Evolutionary conservation across 2,888 invertebrate genomes (phyloP).

Genomic region (Clusia tigrina): DNA sequence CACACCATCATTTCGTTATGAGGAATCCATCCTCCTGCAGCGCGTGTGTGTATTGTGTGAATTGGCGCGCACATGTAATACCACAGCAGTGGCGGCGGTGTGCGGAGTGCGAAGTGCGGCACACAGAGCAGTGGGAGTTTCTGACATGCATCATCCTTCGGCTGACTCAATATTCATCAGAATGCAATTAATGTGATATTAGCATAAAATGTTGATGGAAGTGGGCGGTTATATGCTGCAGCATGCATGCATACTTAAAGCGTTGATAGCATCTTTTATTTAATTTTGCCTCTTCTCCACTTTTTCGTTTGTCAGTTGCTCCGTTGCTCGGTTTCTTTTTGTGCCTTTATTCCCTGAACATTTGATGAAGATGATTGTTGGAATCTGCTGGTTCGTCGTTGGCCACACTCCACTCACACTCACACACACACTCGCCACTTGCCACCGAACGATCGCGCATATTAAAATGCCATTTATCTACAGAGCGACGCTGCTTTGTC

Average conservation of each 20-base stretch:
- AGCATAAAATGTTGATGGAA: slow-evolving; percentile 31
- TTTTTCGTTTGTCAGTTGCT: too few relatives aligned
- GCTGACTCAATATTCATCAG: slow-evolving; percentile 20
- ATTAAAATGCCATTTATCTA: neutral
- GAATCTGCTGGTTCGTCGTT: too few relatives aligned
- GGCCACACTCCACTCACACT: neutral
- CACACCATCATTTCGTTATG: slow-evolving; percentile 31
- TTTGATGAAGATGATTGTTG: too few relatives aligned
- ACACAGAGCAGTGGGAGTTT: slow-evolving; percentile 22
- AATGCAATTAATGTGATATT: slow-evolving; percentile 30
- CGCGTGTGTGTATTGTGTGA: neutral
- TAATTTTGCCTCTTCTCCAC: too few relatives aligned
- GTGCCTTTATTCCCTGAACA: too few relatives aligned
- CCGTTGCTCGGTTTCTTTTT: too few relatives aligned
- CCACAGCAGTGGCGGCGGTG: neutral
- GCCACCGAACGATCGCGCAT: slow-evolving; percentile 35
- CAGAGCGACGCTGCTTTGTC: too few relatives aligned
- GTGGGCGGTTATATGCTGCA: slow-evolving; percentile 21
- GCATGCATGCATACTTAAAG: slow-evolving; percentile 7
- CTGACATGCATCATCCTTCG: slow-evolving; percentile 20
- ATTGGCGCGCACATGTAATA: neutral
- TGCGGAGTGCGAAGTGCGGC: neutral
- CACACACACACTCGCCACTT: slow-evolving; percentile 22
- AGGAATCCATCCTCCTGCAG: slow-evolving; percentile 21
- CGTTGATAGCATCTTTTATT: too few relatives aligned